phyloP scores from a whole-genome alignment of 1,140 invertebrate genomes.

The Caenorhabditis inopinata region DNA sequence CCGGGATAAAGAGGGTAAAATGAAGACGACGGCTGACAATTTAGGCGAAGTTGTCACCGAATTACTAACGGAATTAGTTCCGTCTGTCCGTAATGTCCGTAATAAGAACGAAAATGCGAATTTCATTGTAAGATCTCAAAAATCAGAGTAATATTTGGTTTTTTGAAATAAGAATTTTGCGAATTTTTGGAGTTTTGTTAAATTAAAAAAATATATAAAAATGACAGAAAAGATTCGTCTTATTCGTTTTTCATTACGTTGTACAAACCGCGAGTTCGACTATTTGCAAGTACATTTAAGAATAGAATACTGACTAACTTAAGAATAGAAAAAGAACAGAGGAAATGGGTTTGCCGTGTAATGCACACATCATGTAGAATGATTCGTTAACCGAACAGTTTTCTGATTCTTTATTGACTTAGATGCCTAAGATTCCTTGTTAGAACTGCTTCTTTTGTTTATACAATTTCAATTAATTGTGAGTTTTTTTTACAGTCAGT shows the following conservation, averaged over 20 bases:
- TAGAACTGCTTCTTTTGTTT: neutral
- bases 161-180: no score
- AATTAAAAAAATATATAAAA: no score
- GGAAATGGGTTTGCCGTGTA: neutral
- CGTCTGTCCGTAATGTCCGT: neutral
- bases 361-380: constrained; percentile 27
- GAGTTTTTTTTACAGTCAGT: no score
- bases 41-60: constrained; percentile 16
- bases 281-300: no score
- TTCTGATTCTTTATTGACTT: constrained; percentile 16
- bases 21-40: no score
- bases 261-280: no score
- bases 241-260: no score
- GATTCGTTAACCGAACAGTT: constrained; percentile 25
- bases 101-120: neutral
- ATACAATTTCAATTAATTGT: neutral
- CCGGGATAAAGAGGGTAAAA: neutral
- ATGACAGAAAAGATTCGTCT: no score
- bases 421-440: neutral
- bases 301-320: no score
- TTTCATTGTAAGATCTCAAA: constrained; percentile 17
- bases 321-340: neutral
- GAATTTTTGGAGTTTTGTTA: no score
- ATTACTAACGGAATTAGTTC: constrained; percentile 1
- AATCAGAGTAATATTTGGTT: neutral